Percentiles rank a stretch among this genome's conserved stretches.
Conservation (phyloP, 2,888 invertebrate species). For the Harmothoe impar region DNA sequence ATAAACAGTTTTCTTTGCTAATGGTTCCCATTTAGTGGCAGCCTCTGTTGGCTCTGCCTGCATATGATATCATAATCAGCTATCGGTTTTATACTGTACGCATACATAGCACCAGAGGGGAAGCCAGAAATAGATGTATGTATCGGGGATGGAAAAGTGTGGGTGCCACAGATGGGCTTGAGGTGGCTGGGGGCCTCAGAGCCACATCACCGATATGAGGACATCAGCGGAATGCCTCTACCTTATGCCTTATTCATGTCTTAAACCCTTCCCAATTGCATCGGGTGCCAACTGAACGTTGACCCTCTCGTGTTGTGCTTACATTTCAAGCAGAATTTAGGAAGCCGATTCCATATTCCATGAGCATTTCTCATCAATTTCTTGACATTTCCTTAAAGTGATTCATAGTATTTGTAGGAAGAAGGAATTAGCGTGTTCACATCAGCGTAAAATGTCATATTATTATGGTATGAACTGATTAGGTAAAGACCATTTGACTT, state of each 20-base stretch:
- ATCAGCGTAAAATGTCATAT: too few species aligned
- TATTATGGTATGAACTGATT: too few species aligned
- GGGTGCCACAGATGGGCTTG: not conserved
- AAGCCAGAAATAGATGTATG: too few species aligned
- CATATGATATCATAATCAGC: too few species aligned
- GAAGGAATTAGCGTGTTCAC: too few species aligned
- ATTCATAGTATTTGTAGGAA: not conserved
- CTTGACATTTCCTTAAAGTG: not conserved
- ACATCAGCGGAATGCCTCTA: not conserved
- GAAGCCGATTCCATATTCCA: not conserved
- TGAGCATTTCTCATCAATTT: not conserved
- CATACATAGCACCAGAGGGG: too few species aligned
- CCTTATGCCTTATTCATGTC: conserved; percentile 9
- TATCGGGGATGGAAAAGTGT: not conserved
- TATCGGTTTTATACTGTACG: too few species aligned
- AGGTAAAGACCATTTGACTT: too few species aligned
- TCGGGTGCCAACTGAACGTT: not conserved
- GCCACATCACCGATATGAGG: conserved; percentile 7
- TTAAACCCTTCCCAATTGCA: not conserved
- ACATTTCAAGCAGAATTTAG: too few species aligned
- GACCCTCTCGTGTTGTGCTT: not conserved
- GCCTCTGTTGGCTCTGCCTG: too few species aligned
- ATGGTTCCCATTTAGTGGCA: too few species aligned
- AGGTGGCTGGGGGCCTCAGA: not conserved
- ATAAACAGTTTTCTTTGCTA: too few species aligned